A percentile compares a stretch with the other conserved stretches of the same genome.
phyloP scores from a whole-genome alignment of 1,140 invertebrate species.

The Cotesia vestalis region DNA sequence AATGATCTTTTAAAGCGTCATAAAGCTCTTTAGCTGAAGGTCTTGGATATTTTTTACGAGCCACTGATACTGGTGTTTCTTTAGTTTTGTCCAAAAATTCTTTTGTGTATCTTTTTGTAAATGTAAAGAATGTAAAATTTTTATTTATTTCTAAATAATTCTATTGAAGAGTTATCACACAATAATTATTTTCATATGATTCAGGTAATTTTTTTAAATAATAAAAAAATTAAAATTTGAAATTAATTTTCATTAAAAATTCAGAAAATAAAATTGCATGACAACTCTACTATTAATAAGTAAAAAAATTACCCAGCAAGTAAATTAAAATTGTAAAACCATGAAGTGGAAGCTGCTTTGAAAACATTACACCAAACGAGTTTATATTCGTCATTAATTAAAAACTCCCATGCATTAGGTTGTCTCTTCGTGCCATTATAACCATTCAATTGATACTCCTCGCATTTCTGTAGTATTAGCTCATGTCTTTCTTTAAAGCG shows the following conservation, averaged over 20 bases:
- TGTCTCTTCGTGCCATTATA: conserved; percentile 72
- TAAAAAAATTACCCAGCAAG: conserved; percentile 72
- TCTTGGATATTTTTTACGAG: conserved; percentile 79
- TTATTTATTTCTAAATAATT: too few relatives aligned
- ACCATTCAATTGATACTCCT: conserved; percentile 64
- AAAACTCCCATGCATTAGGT: conserved; percentile 83
- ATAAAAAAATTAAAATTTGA: background rate
- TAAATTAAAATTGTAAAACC: conserved; percentile 89
- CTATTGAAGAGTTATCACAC: too few relatives aligned
- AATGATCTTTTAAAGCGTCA: conserved; percentile 72
- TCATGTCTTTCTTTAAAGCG: conserved; percentile 63
- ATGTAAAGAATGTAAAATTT: background rate
- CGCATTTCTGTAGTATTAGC: conserved; percentile 64
- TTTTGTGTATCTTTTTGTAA: background rate
- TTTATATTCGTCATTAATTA: conserved; percentile 79
- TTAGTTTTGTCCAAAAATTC: conserved; percentile 77
- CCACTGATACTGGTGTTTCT: conserved; percentile 78
- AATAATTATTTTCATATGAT: too few relatives aligned
- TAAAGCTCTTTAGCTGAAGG: conserved; percentile 73
- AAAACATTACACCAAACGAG: conserved; percentile 86
- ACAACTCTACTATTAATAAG: background rate
- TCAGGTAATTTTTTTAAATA: background rate
- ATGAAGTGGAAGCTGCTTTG: conserved; percentile 85
- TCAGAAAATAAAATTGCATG: background rate
- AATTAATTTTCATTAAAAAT: background rate